A percentile compares a stretch with the other conserved stretches of the same genome.
Evolutionary conservation across 37 sponge, comb jelly and placozoan species (phyloP).

Genomic region (Haliclona indistincta): DNA sequence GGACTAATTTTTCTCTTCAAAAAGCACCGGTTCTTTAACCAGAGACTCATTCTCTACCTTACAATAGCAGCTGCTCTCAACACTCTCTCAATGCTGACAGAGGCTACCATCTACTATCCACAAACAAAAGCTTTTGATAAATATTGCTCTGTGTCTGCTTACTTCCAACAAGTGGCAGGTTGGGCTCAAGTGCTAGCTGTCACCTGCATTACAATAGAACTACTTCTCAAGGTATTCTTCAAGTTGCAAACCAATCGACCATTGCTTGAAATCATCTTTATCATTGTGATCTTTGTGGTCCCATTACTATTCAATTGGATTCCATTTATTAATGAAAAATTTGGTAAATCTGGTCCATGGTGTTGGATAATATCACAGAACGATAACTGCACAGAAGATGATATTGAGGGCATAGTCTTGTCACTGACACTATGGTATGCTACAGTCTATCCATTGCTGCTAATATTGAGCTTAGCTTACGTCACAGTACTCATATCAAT

Average conservation of each 20-base stretch:
- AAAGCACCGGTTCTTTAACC: constrained; percentile 69
- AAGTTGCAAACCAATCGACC: not conserved
- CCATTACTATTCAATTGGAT: constrained; percentile 58
- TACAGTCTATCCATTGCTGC: constrained; percentile 22
- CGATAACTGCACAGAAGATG: constrained; percentile 4
- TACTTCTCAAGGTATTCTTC: constrained; percentile 26
- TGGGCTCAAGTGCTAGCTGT: constrained; percentile 39
- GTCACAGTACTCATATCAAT: not conserved
- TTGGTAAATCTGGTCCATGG: constrained; percentile 68
- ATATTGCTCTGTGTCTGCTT: constrained; percentile 22
- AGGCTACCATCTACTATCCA: constrained; percentile 24
- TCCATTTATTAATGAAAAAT: constrained; percentile 52
- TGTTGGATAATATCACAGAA: constrained; percentile 63
- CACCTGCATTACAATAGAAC: constrained; percentile 42
- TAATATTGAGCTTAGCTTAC: constrained; percentile 19
- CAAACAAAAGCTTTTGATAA: not conserved
- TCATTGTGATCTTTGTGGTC: constrained; percentile 29
- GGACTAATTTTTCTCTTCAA: constrained; percentile 67
- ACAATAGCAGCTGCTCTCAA: constrained; percentile 35
- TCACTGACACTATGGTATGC: constrained; percentile 55
- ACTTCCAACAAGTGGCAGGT: constrained; percentile 24
- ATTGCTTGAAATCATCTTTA: constrained; percentile 32
- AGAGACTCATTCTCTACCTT: constrained; percentile 78
- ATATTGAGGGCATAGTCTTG: constrained; percentile 3
- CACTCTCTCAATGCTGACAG: constrained; percentile 23